Evolutionary conservation across 1,140 invertebrate species (phyloP).

Genomic region (Stegodyphus mimosarum): DNA sequence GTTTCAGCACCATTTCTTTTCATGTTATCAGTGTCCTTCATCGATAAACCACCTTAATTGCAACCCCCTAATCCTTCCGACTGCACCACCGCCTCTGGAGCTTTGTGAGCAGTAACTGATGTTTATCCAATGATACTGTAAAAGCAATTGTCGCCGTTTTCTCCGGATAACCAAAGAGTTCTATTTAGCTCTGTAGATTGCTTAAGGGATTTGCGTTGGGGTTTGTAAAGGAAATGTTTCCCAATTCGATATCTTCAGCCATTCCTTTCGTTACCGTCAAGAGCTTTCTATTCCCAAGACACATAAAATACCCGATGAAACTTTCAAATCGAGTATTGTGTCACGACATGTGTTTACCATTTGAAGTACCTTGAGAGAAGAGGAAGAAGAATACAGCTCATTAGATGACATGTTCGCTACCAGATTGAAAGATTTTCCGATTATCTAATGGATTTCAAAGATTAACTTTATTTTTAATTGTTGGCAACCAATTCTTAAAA

Average conservation of each 20-base stretch:
- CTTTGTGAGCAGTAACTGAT: slow-evolving; percentile 33
- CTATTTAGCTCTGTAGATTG: slow-evolving; percentile 12
- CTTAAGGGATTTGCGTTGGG: slow-evolving; percentile 44
- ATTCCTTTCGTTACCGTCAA: background rate
- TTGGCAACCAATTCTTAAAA: too few relatives aligned
- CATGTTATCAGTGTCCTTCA: background rate
- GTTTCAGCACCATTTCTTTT: background rate
- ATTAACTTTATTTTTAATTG: too few relatives aligned
- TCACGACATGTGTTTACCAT: too few relatives aligned
- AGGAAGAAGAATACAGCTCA: too few relatives aligned
- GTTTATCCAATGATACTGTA: slow-evolving; percentile 53
- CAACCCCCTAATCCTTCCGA: background rate
- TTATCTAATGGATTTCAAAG: too few relatives aligned
- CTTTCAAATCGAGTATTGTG: too few relatives aligned
- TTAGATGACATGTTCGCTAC: too few relatives aligned
- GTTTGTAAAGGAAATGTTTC: background rate
- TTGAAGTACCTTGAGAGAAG: too few relatives aligned
- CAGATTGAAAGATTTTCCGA: too few relatives aligned
- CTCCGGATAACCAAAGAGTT: slow-evolving; percentile 5
- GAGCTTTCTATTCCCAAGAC: too few relatives aligned
- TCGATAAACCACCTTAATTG: slow-evolving; percentile 16
- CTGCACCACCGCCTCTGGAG: slow-evolving; percentile 14
- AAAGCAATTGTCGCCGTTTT: slow-evolving; percentile 53
- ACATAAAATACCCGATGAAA: too few relatives aligned
- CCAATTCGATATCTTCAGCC: background rate